A percentile compares a stretch with the other conserved stretches of the same genome.
These are phyloP conservation scores for Prietella phreatophila DNA, from an alignment of 2,113 vertebrate genomes.

Conservation along the genomic window DNA sequence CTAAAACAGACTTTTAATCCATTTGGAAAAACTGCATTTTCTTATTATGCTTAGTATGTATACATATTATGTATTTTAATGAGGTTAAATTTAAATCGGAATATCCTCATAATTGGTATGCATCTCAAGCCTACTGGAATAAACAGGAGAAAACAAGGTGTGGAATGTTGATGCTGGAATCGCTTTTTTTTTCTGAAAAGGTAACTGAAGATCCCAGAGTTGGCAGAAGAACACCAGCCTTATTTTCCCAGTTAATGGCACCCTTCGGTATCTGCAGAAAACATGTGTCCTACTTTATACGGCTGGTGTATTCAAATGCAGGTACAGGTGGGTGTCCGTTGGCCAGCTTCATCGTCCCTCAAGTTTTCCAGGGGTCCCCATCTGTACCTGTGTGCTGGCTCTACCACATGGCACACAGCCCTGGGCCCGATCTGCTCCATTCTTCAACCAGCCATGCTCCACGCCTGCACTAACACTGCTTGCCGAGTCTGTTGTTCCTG, in stretches of 20 bases:
- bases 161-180: conserved; percentile 62
- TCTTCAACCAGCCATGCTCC: conserved; percentile 70
- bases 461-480: conserved; percentile 67
- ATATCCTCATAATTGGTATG: conserved; percentile 37
- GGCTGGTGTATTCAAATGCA: conserved; percentile 73
- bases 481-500: conserved; percentile 73
- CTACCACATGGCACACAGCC: conserved; percentile 79
- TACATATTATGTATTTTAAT: conserved; percentile 6
- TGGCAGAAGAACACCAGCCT: conserved; percentile 67
- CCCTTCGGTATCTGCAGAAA: conserved; percentile 74
- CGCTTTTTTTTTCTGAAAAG: conserved; percentile 51
- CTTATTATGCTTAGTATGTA: conserved; percentile 1
- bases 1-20: neutral
- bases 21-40: neutral
- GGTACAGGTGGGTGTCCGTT: conserved; percentile 74
- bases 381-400: conserved; percentile 72
- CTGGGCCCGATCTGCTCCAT: conserved; percentile 78
- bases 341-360: conserved; percentile 68
- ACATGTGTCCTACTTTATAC: conserved; percentile 72
- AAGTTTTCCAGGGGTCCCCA: conserved; percentile 77
- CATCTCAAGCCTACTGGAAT: conserved; percentile 11
- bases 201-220: conserved; percentile 67
- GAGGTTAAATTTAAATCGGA: conserved; percentile 21
- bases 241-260: conserved; percentile 64
- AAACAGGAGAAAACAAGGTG: conserved; percentile 37